Evolutionary conservation across 1,140 invertebrate genomes (phyloP), one percentile per base, ranked within the genome.

Genomic region (Heliconius hewitsoni): DNA sequence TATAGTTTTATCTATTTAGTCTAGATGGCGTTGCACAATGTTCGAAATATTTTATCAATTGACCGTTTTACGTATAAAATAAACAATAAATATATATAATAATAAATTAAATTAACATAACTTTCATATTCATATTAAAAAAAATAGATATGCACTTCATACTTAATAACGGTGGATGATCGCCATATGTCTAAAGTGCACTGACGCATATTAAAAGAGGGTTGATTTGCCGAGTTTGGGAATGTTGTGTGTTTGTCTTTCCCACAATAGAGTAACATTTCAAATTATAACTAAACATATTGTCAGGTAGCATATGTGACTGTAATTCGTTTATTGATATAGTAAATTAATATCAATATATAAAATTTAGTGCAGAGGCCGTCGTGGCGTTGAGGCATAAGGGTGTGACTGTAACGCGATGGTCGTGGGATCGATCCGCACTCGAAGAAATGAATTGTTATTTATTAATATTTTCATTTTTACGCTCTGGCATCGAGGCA

Each of bases 121-220:
- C 39, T n/a, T 57, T 23, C n/a, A 57, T 11, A 57, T n/a, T 9
- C 19, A 57, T 57, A 57, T 57, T 4, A 37, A 66, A 66, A 66
- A 27, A 66, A 23, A 23, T 0, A 0, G 3, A 27, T 2, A 23
- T 66, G 60, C 60, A 30, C 27, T 66, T 66, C 23, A 30, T 6
- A 30, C 11, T 5, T 18, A 66, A 30, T 27, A 66, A 11, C 60
- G 13, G 9, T 30, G 60, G 60, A 13, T 66, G 27, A 66, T 27
- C n/a, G 39, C 74, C 74, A 55, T 76, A 66, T 76, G 74, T 76
- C 60, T 27, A 19, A 70, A 46, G 74, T 76, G 57, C 74, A 76
- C 66, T 66, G 13, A 23, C 50, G 13, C 74, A 70, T 39, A 55
- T 71, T 27, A 42, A 60, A 57, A 39, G 74, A 70, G 74, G 74